These are phyloP conservation scores for Pangasianodon hypophthalmus DNA, from an alignment of 2,113 vertebrate species.

Conservation along the genomic window DNA sequence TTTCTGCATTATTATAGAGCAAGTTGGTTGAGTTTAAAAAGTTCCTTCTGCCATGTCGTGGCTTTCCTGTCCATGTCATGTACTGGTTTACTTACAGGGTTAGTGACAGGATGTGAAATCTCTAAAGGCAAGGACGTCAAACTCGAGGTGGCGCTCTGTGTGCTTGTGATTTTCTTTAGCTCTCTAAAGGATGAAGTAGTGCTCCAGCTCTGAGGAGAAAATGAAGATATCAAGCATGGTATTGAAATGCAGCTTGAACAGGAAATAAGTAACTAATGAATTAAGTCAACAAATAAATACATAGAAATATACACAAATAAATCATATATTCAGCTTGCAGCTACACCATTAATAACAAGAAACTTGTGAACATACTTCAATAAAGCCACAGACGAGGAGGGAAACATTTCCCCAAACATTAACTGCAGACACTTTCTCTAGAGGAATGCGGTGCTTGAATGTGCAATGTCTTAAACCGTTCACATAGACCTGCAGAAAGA, in stretches of 20 bases:
- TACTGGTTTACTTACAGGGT: not conserved
- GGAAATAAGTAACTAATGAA: not conserved
- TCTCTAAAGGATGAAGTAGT: not conserved
- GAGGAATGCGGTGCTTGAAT: conserved; percentile 16
- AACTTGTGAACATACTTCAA: not conserved
- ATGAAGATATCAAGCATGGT: not conserved
- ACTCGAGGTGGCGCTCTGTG: not conserved
- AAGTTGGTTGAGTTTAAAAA: not conserved
- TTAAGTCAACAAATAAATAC: too few relatives aligned
- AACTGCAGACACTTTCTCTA: not conserved
- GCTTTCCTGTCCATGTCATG: not conserved
- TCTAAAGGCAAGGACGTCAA: not conserved
- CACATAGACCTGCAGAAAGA: conserved; percentile 8
- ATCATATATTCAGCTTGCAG: not conserved
- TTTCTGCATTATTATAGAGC: not conserved
- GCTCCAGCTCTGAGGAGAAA: conserved; percentile 21
- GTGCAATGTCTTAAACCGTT: not conserved
- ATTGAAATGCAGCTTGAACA: not conserved
- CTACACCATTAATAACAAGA: not conserved
- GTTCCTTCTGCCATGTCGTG: not conserved
- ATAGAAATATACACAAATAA: too few relatives aligned
- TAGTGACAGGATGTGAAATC: conserved; percentile 6
- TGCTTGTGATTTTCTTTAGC: not conserved
- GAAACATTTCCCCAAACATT: not conserved
- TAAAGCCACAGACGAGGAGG: not conserved